phyloP scores from a whole-genome alignment of 1,140 invertebrate genomes.

The Drosophila seguyi region DNA sequence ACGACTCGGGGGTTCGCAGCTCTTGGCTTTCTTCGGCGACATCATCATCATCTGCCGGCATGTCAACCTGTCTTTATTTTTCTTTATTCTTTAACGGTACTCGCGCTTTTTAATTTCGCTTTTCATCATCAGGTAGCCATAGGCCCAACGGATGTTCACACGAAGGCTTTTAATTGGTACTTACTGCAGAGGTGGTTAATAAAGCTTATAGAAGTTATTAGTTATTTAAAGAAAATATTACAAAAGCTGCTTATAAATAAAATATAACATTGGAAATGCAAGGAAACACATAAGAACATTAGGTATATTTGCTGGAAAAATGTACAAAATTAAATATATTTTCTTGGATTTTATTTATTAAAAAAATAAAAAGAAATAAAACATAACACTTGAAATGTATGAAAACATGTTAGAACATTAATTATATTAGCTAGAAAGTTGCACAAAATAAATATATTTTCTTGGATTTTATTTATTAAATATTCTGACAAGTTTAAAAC shows the following conservation, averaged over 20 bases:
- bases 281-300: too few relatives aligned
- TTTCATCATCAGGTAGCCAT: constrained; percentile 15
- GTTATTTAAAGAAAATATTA: too few relatives aligned
- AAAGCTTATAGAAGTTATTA: neutral
- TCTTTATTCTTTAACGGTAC: constrained; percentile 43
- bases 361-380: too few relatives aligned
- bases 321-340: too few relatives aligned
- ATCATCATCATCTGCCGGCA: constrained; percentile 5
- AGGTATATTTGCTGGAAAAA: too few relatives aligned
- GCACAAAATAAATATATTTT: neutral
- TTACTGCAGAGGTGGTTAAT: neutral
- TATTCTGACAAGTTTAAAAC: too few relatives aligned
- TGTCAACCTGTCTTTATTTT: constrained; percentile 18
- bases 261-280: too few relatives aligned
- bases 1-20: neutral
- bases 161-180: neutral
- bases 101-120: constrained; percentile 22
- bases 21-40: constrained; percentile 26
- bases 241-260: neutral
- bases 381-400: neutral
- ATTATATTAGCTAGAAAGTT: neutral
- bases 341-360: too few relatives aligned
- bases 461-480: too few relatives aligned
- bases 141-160: constrained; percentile 1
- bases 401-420: neutral